Conservation (phyloP, 2,888 invertebrate species). For the Gisinianus flammeolus region DNA sequence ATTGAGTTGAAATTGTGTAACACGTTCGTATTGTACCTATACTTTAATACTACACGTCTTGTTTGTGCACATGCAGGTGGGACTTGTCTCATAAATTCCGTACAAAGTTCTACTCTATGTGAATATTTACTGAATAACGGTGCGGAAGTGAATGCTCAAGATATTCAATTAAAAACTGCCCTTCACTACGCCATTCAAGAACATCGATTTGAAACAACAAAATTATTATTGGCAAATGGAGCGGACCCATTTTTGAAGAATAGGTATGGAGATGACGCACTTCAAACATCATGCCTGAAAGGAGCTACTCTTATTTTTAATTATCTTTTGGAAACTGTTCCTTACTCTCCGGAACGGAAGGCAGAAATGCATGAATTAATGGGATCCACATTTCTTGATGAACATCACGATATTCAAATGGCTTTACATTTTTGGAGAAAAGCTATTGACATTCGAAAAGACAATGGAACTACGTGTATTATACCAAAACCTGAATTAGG, state of each 20-base stretch:
- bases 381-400: slow-evolving; percentile 83
- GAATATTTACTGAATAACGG: slow-evolving; percentile 77
- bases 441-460: slow-evolving; percentile 72
- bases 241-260: slow-evolving; percentile 79
- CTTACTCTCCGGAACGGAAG: slow-evolving; percentile 71
- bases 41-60: too few species aligned
- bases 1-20: too few species aligned
- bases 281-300: slow-evolving; percentile 84
- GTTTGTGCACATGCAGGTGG: slow-evolving; percentile 66
- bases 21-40: too few species aligned
- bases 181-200: slow-evolving; percentile 89
- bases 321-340: slow-evolving; percentile 69
- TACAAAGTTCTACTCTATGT: slow-evolving; percentile 83
- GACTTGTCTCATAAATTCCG: slow-evolving; percentile 90
- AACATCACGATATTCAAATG: slow-evolving; percentile 56
- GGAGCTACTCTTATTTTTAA: slow-evolving; percentile 73
- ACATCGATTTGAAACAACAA: slow-evolving; percentile 78
- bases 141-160: slow-evolving; percentile 82
- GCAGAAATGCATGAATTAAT: slow-evolving; percentile 89
- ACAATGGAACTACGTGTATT: slow-evolving; percentile 40
- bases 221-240: slow-evolving; percentile 77
- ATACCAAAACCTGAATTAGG: slow-evolving; percentile 53
- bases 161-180: slow-evolving; percentile 89
- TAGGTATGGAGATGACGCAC: slow-evolving; percentile 84
- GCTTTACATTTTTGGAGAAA: slow-evolving; percentile 75